phyloP scores from a whole-genome alignment of 2,888 invertebrate genomes.

The Stenolophus ochropezus region DNA sequence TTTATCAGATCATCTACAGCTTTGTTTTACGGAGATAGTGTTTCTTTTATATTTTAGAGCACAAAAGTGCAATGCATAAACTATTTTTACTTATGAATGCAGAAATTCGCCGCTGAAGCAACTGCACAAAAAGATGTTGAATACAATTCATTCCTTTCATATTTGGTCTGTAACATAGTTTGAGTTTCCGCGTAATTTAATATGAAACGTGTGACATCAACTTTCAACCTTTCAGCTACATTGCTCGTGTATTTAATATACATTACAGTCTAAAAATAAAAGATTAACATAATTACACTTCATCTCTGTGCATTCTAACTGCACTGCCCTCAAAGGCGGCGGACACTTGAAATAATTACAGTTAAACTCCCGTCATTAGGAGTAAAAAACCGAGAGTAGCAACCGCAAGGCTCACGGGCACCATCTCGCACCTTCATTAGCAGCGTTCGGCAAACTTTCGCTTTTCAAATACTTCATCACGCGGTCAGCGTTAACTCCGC shows the following conservation, averaged over 20 bases:
- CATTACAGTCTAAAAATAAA: not conserved
- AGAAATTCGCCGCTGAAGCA: no score
- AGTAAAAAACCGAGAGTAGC: conserved; percentile 5
- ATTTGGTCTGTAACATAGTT: not conserved
- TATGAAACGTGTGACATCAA: not conserved
- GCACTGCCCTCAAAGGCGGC: not conserved
- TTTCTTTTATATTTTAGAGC: no score
- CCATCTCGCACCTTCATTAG: conserved; percentile 46
- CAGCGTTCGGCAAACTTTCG: conserved; percentile 35
- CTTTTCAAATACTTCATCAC: conserved; percentile 46
- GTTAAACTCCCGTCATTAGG: conserved; percentile 16
- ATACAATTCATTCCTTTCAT: no score
- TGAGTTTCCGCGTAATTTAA: not conserved
- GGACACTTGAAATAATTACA: conserved; percentile 31
- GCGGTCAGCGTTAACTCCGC: conserved; percentile 47
- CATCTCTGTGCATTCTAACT: not conserved
- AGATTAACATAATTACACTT: not conserved
- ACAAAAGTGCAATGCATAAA: no score
- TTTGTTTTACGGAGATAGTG: no score
- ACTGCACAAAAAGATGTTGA: no score
- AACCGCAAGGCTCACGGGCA: not conserved
- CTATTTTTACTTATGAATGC: no score
- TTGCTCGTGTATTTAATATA: not conserved
- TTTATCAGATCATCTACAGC: no score
- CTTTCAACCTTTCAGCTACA: not conserved